Evolutionary conservation across 2,113 vertebrate species (phyloP).

Genomic region (Cavia porcellus): DNA sequence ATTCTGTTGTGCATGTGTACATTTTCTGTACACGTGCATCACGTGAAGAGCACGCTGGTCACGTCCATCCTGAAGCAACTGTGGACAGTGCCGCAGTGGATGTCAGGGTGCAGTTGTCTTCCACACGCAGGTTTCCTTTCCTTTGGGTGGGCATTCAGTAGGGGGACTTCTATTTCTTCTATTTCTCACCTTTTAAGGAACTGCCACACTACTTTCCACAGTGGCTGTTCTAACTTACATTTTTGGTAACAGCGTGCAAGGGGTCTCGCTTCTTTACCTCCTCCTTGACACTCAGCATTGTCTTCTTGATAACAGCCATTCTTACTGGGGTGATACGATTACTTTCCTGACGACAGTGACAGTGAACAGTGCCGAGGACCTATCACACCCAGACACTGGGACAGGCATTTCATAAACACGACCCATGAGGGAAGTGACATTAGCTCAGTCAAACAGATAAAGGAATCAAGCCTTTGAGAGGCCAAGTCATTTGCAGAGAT

Average conservation of each 20-base stretch:
- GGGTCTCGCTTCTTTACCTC: background rate
- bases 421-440: background rate
- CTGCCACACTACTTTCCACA: background rate
- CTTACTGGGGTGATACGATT: background rate
- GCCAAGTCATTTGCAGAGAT: background rate
- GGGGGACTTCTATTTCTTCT: background rate
- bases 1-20: too few relatives aligned
- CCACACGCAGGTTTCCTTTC: background rate
- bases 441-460: background rate
- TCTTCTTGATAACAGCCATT: background rate
- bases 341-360: constrained; percentile 30
- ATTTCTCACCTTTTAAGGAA: background rate
- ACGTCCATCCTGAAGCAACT: background rate
- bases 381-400: background rate
- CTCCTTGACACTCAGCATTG: background rate
- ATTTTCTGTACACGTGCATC: background rate
- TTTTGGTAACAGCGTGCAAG: background rate
- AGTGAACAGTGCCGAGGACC: background rate
- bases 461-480: background rate
- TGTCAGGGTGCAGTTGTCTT: too few relatives aligned
- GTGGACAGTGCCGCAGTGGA: background rate
- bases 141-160: background rate
- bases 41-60: too few relatives aligned
- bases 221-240: background rate
- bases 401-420: background rate